A percentile compares a stretch with the other conserved stretches of the same genome.
These are phyloP conservation scores for Grus americana DNA, from an alignment of 2,113 vertebrate species.

Conservation along the genomic window DNA sequence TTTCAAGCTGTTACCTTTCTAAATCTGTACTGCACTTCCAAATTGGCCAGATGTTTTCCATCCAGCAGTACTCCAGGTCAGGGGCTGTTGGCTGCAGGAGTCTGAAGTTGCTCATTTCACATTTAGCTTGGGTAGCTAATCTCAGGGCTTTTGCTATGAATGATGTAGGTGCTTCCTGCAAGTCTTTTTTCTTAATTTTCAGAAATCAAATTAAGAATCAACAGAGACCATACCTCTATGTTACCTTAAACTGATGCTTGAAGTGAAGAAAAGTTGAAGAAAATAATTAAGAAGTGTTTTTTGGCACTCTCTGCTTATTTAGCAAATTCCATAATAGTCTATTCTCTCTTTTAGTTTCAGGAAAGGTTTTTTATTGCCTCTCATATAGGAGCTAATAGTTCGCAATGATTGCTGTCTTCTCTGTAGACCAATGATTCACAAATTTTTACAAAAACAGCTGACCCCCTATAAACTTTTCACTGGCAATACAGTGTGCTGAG, in stretches of 20 bases:
- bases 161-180: not conserved
- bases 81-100: not conserved
- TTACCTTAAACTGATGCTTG: not conserved
- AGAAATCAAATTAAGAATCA: not conserved
- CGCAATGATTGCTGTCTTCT: not conserved
- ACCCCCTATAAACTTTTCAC: not conserved
- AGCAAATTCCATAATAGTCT: not conserved
- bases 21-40: not conserved
- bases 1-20: conserved; percentile 29
- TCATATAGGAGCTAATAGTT: not conserved
- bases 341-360: not conserved
- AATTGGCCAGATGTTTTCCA: conserved; percentile 2
- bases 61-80: not conserved
- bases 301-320: not conserved
- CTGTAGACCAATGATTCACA: not conserved
- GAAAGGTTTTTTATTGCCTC: not conserved
- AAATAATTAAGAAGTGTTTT: not conserved
- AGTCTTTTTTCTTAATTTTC: not conserved
- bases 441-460: not conserved
- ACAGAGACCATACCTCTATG: not conserved
- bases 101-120: not conserved
- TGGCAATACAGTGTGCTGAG: not conserved
- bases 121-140: not conserved
- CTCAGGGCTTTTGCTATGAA: not conserved
- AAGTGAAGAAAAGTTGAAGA: not conserved